Conservation (phyloP, 2,888 invertebrate genomes). For the Tenthredo distinguenda region DNA sequence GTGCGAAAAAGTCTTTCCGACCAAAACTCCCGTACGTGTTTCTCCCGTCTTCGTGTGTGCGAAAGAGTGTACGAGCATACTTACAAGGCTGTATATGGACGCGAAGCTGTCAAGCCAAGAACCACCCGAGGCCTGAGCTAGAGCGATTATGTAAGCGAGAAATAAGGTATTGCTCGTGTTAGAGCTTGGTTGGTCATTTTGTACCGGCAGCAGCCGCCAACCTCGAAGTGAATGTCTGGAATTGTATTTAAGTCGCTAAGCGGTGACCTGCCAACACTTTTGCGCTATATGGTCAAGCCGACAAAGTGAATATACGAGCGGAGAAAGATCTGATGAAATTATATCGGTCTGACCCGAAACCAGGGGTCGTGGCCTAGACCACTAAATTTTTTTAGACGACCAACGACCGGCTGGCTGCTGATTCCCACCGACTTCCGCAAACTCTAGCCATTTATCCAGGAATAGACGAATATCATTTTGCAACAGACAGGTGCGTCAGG, state of each 20-base stretch:
- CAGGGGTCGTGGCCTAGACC: conserved; percentile 31
- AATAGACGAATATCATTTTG: conserved; percentile 12
- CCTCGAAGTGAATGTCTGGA: conserved; percentile 49
- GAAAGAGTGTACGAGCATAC: not conserved
- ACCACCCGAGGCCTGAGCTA: conserved; percentile 37
- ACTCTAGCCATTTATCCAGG: not conserved
- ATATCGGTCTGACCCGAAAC: conserved; percentile 21
- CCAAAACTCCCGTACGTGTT: not conserved
- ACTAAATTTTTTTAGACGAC: not conserved
- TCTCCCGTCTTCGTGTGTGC: not conserved
- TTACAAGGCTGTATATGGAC: conserved; percentile 42
- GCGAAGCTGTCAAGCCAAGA: conserved; percentile 36
- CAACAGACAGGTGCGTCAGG: not conserved
- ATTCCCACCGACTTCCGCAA: conserved; percentile 13
- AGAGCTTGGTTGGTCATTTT: conserved; percentile 45
- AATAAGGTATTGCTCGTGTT: conserved; percentile 48
- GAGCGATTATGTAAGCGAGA: conserved; percentile 34
- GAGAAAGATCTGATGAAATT: conserved; percentile 24
- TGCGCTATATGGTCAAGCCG: conserved; percentile 33
- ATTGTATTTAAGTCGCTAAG: conserved; percentile 50
- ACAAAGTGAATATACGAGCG: conserved; percentile 12
- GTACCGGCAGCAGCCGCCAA: conserved; percentile 28
- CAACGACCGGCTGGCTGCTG: not conserved
- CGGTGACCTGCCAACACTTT: conserved; percentile 49
- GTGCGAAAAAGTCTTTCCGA: conserved; percentile 12